Evolutionary conservation across 64 coral and sea anemone species (phyloP).

Genomic region (Hydrozoanthus tunicans): DNA sequence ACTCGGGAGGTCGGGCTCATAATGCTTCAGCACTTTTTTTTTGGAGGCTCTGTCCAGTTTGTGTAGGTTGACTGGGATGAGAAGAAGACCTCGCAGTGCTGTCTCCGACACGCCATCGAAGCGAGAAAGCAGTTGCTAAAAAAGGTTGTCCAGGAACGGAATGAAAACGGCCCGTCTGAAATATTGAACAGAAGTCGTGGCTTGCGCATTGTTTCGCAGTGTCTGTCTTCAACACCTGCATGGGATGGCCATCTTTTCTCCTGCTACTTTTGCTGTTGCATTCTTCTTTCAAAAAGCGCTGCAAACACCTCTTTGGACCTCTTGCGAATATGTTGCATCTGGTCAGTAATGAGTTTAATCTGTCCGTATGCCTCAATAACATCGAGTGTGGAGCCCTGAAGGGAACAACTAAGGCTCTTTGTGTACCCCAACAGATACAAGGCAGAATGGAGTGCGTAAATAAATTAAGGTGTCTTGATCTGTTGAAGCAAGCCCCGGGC

Average conservation of each 20-base stretch:
- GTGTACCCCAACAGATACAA: slow-evolving; percentile 53
- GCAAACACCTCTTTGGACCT: not conserved
- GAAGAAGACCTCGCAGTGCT: not conserved
- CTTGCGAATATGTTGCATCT: slow-evolving; percentile 1
- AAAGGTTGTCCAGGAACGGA: not conserved
- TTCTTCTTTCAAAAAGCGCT: slow-evolving; percentile 29
- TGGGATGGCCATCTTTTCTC: not conserved
- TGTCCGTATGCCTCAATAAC: slow-evolving; percentile 41
- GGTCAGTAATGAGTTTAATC: not conserved
- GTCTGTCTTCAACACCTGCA: slow-evolving; percentile 18
- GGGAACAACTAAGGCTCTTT: slow-evolving; percentile 21
- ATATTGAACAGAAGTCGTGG: not conserved
- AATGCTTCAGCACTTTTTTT: not conserved
- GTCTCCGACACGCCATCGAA: not conserved
- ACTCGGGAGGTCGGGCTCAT: not conserved
- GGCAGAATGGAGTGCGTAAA: slow-evolving; percentile 10
- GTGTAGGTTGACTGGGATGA: not conserved
- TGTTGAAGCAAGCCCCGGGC: slow-evolving; percentile 56
- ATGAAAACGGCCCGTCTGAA: not conserved
- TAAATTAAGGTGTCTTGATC: slow-evolving; percentile 35
- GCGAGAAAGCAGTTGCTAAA: not conserved
- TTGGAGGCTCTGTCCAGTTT: not conserved
- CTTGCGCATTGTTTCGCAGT: slow-evolving; percentile 31
- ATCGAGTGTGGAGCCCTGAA: slow-evolving; percentile 46
- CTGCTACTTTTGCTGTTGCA: slow-evolving; percentile 17